Percentiles rank a stretch among this genome's conserved stretches.
Evolutionary conservation across 2,797 vertebrate species (phyloP).

Genomic region (Mastacembelus armatus): DNA sequence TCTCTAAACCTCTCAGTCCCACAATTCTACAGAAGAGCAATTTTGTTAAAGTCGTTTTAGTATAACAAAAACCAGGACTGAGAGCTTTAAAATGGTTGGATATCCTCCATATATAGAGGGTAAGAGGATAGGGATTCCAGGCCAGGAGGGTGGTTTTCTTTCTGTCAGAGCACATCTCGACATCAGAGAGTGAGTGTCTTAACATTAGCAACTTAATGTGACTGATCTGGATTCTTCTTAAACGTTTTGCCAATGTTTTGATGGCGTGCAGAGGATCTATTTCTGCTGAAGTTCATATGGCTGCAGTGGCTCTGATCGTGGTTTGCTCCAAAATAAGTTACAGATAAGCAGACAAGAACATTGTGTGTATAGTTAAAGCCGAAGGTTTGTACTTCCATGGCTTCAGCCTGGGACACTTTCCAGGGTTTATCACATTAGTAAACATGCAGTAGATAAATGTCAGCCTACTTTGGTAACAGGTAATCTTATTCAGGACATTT

Average conservation of each 20-base stretch:
- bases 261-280: constrained; percentile 37
- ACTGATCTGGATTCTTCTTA: constrained; percentile 59
- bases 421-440: constrained; percentile 30
- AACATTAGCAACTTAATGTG: constrained; percentile 62
- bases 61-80: constrained; percentile 10
- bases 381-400: constrained; percentile 4
- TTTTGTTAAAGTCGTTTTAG: constrained; percentile 22
- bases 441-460: constrained; percentile 39
- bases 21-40: too few relatives aligned
- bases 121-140: constrained; percentile 37
- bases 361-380: not conserved
- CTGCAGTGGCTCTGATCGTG: constrained; percentile 32
- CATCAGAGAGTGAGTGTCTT: constrained; percentile 46
- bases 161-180: constrained; percentile 37
- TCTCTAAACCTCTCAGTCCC: too few relatives aligned
- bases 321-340: constrained; percentile 30
- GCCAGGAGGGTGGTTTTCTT: constrained; percentile 18
- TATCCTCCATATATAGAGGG: constrained; percentile 20
- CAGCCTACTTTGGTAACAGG: constrained; percentile 28
- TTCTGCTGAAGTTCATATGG: constrained; percentile 36
- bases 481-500: constrained; percentile 48
- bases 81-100: constrained; percentile 26
- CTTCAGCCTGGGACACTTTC: constrained; percentile 35
- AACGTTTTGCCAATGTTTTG: constrained; percentile 40
- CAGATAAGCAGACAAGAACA: constrained; percentile 28